A percentile compares a stretch with the other conserved stretches of the same genome.
These are phyloP conservation scores for Ophioninae sp. DNA, from an alignment of 2,888 invertebrate species.

Conservation along the genomic window DNA sequence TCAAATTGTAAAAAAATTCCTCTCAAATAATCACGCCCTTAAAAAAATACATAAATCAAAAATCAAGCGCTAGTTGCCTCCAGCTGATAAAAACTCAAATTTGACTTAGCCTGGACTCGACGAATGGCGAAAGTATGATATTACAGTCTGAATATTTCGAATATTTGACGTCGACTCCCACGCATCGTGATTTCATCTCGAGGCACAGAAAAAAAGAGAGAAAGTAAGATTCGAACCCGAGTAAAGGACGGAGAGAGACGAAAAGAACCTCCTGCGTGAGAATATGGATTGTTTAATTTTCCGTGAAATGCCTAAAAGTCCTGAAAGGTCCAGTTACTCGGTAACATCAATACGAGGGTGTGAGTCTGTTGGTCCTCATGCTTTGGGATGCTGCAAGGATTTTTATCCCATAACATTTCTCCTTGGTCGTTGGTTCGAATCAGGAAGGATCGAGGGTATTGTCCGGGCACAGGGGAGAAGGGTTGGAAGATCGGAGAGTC, in stretches of 20 bases:
- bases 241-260: constrained; percentile 5
- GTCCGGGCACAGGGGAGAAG: constrained; percentile 46
- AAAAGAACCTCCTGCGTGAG: constrained; percentile 52
- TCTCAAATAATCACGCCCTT: no score
- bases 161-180: constrained; percentile 15
- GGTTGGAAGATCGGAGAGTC: constrained; percentile 53
- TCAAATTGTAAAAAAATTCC: no score
- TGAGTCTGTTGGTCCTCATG: constrained; percentile 18
- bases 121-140: not conserved
- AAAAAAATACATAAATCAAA: no score
- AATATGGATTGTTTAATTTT: constrained; percentile 64
- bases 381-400: constrained; percentile 40
- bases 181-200: constrained; percentile 27
- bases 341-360: constrained; percentile 37
- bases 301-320: constrained; percentile 62
- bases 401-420: constrained; percentile 28
- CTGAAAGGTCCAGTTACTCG: constrained; percentile 63
- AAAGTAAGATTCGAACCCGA: not conserved
- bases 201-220: constrained; percentile 13
- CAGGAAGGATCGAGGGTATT: constrained; percentile 22
- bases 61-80: not conserved
- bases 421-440: not conserved
- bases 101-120: not conserved
- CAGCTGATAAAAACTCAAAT: not conserved
- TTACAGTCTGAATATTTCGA: constrained; percentile 16